These are phyloP conservation scores for Tachysurus vachellii DNA, from an alignment of 2,113 vertebrate species.

Conservation along the genomic window DNA sequence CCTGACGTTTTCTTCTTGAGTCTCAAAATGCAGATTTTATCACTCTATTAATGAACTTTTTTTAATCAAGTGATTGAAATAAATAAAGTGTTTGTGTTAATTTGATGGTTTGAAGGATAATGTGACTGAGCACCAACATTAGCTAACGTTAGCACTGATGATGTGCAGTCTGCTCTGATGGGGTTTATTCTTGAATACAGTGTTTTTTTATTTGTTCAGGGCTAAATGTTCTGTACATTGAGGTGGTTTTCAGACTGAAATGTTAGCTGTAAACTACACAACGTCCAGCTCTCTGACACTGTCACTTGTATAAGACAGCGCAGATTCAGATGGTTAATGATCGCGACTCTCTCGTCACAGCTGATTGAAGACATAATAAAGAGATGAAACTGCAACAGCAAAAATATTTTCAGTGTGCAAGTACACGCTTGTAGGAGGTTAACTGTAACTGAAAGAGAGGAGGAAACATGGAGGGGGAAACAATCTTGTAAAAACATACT, in stretches of 20 bases:
- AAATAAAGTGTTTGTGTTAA: too few relatives aligned
- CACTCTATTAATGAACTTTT: too few relatives aligned
- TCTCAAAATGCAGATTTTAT: too few relatives aligned
- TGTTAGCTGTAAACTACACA: neutral
- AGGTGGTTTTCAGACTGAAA: too few relatives aligned
- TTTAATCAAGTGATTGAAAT: too few relatives aligned
- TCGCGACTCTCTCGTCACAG: neutral
- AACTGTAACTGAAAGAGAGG: neutral
- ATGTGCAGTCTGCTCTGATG: neutral
- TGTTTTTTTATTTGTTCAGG: too few relatives aligned
- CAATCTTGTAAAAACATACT: neutral
- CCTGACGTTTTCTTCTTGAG: too few relatives aligned
- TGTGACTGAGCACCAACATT: neutral
- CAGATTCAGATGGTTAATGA: neutral
- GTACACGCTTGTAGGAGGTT: neutral
- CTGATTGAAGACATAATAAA: neutral
- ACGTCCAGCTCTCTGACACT: neutral
- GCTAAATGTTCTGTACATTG: too few relatives aligned
- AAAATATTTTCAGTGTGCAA: neutral
- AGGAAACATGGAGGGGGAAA: neutral
- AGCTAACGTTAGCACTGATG: neutral
- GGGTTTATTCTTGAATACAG: too few relatives aligned
- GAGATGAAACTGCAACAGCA: neutral
- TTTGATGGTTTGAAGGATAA: neutral
- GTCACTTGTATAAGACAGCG: neutral